Base-by-base conservation (phyloP, 2,113 vertebrate genomes). In the Bos indicus region DNA sequence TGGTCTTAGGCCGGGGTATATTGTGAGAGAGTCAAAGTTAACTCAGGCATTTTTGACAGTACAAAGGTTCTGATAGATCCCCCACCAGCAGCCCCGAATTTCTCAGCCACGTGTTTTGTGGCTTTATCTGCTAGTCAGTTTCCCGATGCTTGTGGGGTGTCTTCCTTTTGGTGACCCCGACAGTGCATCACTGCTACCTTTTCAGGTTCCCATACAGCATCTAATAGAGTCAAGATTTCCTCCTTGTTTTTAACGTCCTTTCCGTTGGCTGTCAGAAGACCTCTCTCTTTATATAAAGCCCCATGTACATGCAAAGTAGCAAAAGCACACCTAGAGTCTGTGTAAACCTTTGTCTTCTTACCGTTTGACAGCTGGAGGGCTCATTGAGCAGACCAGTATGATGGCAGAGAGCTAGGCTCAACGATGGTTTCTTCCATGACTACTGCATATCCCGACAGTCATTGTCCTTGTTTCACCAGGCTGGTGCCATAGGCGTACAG, bases 71-170 rank as follows among this genome's bases (percentile, higher is more conserved):
- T 74, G n/a, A 74, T 3, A 36, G 36, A 23, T 40, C 1, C 19
- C n/a, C 21, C 21, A 74, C n/a, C 2, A 13, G 8, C 33, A 67
- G 64, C 64, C 64, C 33, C 4, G 0, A 40, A 74, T 25, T 40
- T 74, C 36, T 40, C 36, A 36, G 36, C 36, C 64, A 36, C 8
- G 0, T 23, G 36, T 25, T 74, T 40, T 36, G 36, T 0, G 5
- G 67, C 2, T 74, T 25, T 25, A 74, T 40, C 21, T 6, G 64
- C 64, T 19, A 71, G 64, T 71, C 17, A 14, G 17, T 71, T 71
- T 67, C 64, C 33, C 11, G 36, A 13, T 23, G 36, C 67, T 40
- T 74, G 36, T 12, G 67, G 67, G 36, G 5, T 74, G 36, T 40
- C 36, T 40, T 74, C 21, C 5, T 40, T 74, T 40, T 40, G 36